These are phyloP conservation scores for Galagoides demidoff DNA, from an alignment of 2,797 vertebrate genomes.

Conservation along the genomic window DNA sequence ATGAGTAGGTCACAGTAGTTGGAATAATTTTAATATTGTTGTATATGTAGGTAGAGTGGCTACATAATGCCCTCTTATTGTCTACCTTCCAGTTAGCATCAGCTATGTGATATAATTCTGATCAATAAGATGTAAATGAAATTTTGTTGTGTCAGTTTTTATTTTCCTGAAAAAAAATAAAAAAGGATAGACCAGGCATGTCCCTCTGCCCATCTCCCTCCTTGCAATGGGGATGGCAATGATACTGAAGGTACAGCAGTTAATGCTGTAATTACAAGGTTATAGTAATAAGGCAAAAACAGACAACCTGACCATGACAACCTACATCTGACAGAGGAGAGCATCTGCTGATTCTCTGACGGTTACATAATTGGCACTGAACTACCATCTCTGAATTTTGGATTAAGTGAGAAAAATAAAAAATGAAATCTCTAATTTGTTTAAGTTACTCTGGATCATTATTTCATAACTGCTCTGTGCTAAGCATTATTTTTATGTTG, in stretches of 20 bases:
- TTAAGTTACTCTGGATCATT: slow-evolving; percentile 8
- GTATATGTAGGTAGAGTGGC: background rate
- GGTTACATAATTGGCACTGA: background rate
- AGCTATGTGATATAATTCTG: background rate
- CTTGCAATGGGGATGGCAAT: background rate
- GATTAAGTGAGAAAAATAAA: background rate
- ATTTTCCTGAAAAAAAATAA: background rate
- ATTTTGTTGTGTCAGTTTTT: background rate
- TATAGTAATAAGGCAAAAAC: background rate
- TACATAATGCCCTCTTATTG: background rate
- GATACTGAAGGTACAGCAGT: background rate
- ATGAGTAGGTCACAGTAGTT: background rate
- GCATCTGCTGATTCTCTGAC: background rate
- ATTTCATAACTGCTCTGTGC: background rate
- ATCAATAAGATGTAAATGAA: background rate
- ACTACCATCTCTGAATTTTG: background rate
- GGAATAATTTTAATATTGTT: background rate
- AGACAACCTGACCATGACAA: background rate
- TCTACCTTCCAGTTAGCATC: background rate
- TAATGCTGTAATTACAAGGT: background rate
- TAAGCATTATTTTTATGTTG: background rate
- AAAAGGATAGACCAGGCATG: background rate
- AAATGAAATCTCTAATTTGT: background rate
- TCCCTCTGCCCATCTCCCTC: background rate
- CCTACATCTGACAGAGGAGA: background rate